These are phyloP conservation scores for Ptychoptera contaminata DNA, from an alignment of 2,888 invertebrate genomes.

Conservation along the genomic window DNA sequence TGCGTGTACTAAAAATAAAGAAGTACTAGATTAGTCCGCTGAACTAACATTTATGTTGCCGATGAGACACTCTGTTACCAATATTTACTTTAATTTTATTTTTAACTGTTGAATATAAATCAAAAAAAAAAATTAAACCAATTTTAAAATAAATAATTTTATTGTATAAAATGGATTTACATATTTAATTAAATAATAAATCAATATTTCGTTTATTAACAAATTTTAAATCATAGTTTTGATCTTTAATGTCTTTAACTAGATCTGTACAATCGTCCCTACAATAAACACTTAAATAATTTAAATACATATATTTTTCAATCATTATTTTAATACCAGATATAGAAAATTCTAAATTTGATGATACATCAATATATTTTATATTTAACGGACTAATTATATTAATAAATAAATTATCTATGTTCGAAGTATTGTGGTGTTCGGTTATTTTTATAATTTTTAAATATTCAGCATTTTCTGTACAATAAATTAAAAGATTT, in stretches of 20 bases:
- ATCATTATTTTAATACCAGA: constrained; percentile 7
- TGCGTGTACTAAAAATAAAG: too few relatives aligned
- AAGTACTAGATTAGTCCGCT: too few relatives aligned
- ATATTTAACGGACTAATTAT: constrained; percentile 5
- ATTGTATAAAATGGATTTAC: too few relatives aligned
- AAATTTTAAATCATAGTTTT: constrained; percentile 11
- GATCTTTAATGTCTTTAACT: constrained; percentile 8
- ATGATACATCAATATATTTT: constrained; percentile 10
- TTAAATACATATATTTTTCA: constrained; percentile 8
- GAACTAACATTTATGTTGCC: too few relatives aligned
- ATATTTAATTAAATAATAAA: too few relatives aligned
- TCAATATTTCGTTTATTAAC: constrained; percentile 7
- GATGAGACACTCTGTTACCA: too few relatives aligned
- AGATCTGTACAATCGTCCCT: constrained; percentile 8
- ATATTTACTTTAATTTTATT: too few relatives aligned
- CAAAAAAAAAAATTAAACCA: too few relatives aligned
- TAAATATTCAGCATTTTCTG: constrained; percentile 9
- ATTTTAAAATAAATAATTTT: too few relatives aligned
- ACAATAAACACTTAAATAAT: constrained; percentile 10
- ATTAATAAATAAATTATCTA: constrained; percentile 9
- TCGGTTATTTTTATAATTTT: constrained; percentile 9
- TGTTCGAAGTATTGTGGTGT: constrained; percentile 1
- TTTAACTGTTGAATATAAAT: too few relatives aligned
- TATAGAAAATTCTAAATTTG: constrained; percentile 8
- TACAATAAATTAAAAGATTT: constrained; percentile 9